Evolutionary conservation across 2,888 invertebrate genomes (phyloP).

Genomic region (Agriopis aurantiaria): DNA sequence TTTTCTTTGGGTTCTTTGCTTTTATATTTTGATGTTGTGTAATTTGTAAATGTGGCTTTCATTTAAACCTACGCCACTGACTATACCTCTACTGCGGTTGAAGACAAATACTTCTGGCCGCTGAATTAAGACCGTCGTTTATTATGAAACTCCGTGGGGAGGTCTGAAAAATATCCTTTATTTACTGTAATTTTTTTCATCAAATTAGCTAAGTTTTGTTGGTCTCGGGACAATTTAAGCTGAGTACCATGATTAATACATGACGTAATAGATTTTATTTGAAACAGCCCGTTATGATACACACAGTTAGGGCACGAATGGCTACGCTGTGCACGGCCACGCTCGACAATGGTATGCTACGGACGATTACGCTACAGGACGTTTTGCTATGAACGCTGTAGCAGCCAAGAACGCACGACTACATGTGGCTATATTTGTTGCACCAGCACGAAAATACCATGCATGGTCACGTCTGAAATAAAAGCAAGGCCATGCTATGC

Average conservation of each 20-base stretch:
- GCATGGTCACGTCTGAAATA: no score
- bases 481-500: neutral
- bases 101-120: constrained; percentile 39
- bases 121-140: constrained; percentile 41
- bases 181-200: constrained; percentile 34
- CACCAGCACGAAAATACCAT: no score
- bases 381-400: no score
- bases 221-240: constrained; percentile 10
- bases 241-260: constrained; percentile 1
- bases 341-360: neutral
- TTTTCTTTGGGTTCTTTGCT: no score
- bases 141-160: constrained; percentile 36
- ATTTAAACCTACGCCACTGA: constrained; percentile 2
- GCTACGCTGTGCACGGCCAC: neutral
- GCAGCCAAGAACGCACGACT: no score
- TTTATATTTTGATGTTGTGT: no score
- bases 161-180: constrained; percentile 29
- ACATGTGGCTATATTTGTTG: no score
- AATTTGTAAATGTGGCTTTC: no score
- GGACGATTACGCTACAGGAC: neutral
- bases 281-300: neutral
- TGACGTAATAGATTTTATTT: neutral
- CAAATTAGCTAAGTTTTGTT: constrained; percentile 32
- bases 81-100: constrained; percentile 2
- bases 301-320: neutral